These are phyloP conservation scores for Potamarius usumacintae DNA, from an alignment of 2,113 vertebrate species.

Conservation along the genomic window DNA sequence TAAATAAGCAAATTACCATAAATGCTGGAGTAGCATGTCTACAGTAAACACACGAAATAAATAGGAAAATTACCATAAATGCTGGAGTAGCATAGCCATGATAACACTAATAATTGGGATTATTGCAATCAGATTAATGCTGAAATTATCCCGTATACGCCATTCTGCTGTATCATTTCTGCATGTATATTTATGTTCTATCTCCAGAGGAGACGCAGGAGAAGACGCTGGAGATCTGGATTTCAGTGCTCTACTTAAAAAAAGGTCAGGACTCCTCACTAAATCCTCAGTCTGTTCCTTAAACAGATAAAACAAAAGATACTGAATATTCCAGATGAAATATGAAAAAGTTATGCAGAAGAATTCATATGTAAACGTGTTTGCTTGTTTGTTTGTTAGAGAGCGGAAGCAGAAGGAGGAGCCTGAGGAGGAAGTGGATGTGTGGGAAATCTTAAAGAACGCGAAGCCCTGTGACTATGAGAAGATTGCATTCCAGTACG, in stretches of 20 bases:
- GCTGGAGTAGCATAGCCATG: neutral
- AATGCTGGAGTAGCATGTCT: no score
- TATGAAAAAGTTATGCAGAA: no score
- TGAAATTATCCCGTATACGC: neutral
- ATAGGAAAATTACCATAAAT: neutral
- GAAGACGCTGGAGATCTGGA: slow-evolving; percentile 84
- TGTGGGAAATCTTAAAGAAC: slow-evolving; percentile 84
- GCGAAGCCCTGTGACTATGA: slow-evolving; percentile 91
- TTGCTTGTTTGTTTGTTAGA: neutral
- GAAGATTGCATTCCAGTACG: slow-evolving; percentile 88
- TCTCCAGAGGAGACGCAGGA: slow-evolving; percentile 71
- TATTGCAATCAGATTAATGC: no score
- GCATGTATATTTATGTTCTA: neutral
- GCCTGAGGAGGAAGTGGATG: slow-evolving; percentile 74
- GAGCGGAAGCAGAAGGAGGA: slow-evolving; percentile 62
- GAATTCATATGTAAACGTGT: neutral
- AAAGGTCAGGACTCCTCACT: slow-evolving; percentile 72
- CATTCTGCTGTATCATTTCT: neutral
- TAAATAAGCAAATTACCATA: neutral
- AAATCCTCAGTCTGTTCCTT: neutral
- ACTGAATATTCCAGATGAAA: no score
- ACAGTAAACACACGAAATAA: neutral
- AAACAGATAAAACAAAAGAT: neutral
- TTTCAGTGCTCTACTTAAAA: slow-evolving; percentile 87
- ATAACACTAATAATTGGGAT: neutral